Evolutionary conservation across 2,797 vertebrate genomes (phyloP), one percentile per base, ranked within the genome.

Genomic region (Syncerus caffer): DNA sequence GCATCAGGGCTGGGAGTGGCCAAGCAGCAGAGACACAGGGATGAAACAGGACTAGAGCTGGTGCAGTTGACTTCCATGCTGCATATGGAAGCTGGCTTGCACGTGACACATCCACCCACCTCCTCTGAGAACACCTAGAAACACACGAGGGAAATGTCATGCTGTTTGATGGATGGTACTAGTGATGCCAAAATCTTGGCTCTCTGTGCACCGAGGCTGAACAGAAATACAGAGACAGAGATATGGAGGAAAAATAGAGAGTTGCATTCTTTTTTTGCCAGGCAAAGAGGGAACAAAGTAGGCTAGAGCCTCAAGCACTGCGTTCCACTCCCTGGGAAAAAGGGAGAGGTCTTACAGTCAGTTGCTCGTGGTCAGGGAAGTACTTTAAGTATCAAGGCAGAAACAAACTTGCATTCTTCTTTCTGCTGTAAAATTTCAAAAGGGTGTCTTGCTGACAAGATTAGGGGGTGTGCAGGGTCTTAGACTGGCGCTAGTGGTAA

Each of bases 291-390:
- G 3, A 38, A 7, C 21, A 38, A 13, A 42, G 67, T 42, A 42
- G 67, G 34, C 34, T 74, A 74, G 67, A 0, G 0, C 21, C 11
- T 74, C 21, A 74, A 74, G 6, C 19, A 25, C 34, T 14, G 3
- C 25, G 34, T 6, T 23, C 67, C 67, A 23, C 34, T 74, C 67
- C 38, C 67, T 74, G 34, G 23, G 34, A 42, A 25, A 74, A 11
- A 74, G 34, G 34, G 34, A 42, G 34, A 74, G 21, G 67, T 42
- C 34, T 74, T 74, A 71, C 2, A 71, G n/a, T 71, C 64, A 38
- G n/a, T 34, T 38, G n/a, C 19, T 71, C 10, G 1, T 74, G 67
- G 67, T 74, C 34, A 42, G 21, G 34, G 34, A 42, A 7, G 11
- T 74, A 13, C 34, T 74, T 14, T 74, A 74, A 13, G 21, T 74